Percentiles rank a stretch among this genome's conserved stretches.
phyloP scores from a whole-genome alignment of 2,888 invertebrate genomes.

The Dinocampus coccinellae region DNA sequence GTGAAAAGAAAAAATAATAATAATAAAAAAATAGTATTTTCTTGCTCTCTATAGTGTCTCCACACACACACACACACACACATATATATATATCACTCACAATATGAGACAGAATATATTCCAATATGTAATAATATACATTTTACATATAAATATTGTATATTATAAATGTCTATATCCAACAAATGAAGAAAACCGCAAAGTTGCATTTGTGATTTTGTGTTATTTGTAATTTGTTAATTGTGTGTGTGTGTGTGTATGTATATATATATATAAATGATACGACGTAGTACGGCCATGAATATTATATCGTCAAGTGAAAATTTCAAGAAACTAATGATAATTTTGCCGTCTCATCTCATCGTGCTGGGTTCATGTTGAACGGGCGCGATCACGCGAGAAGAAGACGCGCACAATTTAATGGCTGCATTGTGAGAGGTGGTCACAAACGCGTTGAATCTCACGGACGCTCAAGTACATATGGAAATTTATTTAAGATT shows the following conservation, averaged over 20 bases:
- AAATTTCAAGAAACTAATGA: slow-evolving; percentile 22
- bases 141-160: not conserved
- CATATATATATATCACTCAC: too few relatives aligned
- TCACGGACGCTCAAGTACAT: slow-evolving; percentile 40
- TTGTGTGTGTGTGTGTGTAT: too few relatives aligned
- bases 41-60: not conserved
- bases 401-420: slow-evolving; percentile 37
- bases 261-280: not conserved
- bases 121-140: not conserved
- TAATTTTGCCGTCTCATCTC: slow-evolving; percentile 14
- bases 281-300: slow-evolving; percentile 10
- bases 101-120: not conserved
- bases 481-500: slow-evolving; percentile 64
- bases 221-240: too few relatives aligned
- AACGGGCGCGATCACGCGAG: slow-evolving; percentile 39
- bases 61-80: not conserved
- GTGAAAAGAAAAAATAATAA: too few relatives aligned
- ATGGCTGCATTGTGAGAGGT: slow-evolving; percentile 44
- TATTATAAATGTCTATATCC: not conserved
- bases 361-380: slow-evolving; percentile 21
- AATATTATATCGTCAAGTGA: slow-evolving; percentile 10
- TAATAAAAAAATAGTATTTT: not conserved
- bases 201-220: not conserved
- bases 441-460: slow-evolving; percentile 23
- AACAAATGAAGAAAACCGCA: slow-evolving; percentile 5